Base-by-base conservation (phyloP, 2,113 vertebrate genomes). In the Reinhardtius hippoglossoides region DNA sequence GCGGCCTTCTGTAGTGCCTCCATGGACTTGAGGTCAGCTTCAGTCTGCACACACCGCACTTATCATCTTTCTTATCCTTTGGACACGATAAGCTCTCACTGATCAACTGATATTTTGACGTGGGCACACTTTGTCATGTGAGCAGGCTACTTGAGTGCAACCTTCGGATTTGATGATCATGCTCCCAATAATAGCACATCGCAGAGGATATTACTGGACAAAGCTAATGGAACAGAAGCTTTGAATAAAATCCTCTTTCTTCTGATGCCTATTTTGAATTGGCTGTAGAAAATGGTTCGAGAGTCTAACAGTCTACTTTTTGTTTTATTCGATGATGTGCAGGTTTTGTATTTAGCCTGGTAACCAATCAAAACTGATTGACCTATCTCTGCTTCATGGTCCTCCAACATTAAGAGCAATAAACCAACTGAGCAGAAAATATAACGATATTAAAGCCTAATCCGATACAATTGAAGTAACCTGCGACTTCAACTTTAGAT, bases 61-160 rank as follows among this genome's bases (percentile, higher is more conserved):
- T 67, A 66, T 72, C 66, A 62, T 67, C 63, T 20, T 3, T 52
- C 67, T 67, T 79, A 57, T 65, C 72, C 37, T 40, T 26, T 12
- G 67, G 37, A 65, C 74, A 13, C 1, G 52, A 64, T 71, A 50
- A 63, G 12, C 72, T 64, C 31, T 31, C 48, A 48, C 18, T 60
- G 64, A 82, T 74, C 73, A 48, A 58, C 20, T 75, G 70, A 72
- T 75, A 55, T 26, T 56, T 55, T 67, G 71, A 77, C 13, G 1
- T 20, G 8, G 24, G 50, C 14, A 23, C 40, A 23, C 20, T 31
- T 13, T 26, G 50, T 77, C 64, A 58, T 48, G 56, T 67, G 59
- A 73, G 60, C 57, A 21, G 15, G 60, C n/a, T 20, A 58, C 35
- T 63, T 57, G 56, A 42, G 65, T 64, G 27, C 52, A 71, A 35